Percentiles rank a stretch among this genome's conserved stretches.
These are phyloP conservation scores for Theonella swinhoei DNA, from an alignment of 37 sponge, comb jelly and placozoan genomes.

Conservation along the genomic window DNA sequence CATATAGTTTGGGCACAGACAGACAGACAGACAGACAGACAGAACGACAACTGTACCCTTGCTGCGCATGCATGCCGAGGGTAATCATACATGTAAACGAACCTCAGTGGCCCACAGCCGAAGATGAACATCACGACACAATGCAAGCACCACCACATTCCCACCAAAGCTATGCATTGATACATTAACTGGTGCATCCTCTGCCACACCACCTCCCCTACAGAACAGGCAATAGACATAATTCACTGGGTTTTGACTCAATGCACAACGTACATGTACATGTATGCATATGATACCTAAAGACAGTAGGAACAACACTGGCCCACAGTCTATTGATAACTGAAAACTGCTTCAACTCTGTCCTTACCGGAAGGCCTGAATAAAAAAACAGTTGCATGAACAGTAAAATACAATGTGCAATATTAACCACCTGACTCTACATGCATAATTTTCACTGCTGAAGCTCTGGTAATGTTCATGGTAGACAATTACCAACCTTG, in stretches of 20 bases:
- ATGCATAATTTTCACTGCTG: no score
- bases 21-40: no score
- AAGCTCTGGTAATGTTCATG: no score
- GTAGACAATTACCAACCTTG: no score
- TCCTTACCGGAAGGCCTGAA: conserved; percentile 45
- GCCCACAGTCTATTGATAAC: conserved; percentile 52
- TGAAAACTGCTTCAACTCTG: conserved; percentile 39
- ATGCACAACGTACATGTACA: neutral
- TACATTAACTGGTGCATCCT: conserved; percentile 33
- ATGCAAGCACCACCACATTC: conserved; percentile 27
- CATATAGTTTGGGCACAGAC: no score
- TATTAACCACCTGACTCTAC: no score
- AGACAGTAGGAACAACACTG: conserved; percentile 17
- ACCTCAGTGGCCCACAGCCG: conserved; percentile 62
- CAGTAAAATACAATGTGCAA: no score
- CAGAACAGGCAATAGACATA: neutral
- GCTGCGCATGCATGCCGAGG: no score
- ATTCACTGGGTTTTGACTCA: neutral
- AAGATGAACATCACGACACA: conserved; percentile 45
- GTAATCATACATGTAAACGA: neutral
- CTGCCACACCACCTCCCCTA: conserved; percentile 27
- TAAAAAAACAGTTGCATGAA: no score
- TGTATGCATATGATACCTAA: neutral
- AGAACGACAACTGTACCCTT: no score
- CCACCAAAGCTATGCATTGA: conserved; percentile 40